Evolutionary conservation across 2,113 vertebrate genomes (phyloP).

Genomic region (Odontesthes bonariensis): DNA sequence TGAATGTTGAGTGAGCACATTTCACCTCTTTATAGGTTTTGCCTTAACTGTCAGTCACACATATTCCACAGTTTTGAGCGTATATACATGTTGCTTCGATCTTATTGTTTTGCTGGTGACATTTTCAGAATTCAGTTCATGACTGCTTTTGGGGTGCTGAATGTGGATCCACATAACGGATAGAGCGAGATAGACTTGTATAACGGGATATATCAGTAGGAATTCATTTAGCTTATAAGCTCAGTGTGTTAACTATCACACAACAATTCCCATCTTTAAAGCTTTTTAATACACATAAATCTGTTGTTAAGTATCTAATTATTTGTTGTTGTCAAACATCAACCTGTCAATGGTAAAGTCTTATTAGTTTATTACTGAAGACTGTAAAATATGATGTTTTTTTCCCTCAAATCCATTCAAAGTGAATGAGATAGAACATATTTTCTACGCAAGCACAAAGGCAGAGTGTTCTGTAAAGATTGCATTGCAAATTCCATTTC

Average conservation of each 20-base stretch:
- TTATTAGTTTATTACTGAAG: neutral
- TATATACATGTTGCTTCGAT: neutral
- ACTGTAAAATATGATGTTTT: constrained; percentile 11
- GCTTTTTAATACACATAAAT: constrained; percentile 44
- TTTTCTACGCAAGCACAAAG: constrained; percentile 69
- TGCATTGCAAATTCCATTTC: constrained; percentile 78
- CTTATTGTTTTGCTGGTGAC: neutral
- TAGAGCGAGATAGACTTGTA: constrained; percentile 41
- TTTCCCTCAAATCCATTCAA: constrained; percentile 39
- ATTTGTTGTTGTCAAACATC: no score
- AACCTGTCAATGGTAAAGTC: no score
- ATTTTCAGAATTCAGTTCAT: neutral
- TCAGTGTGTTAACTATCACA: constrained; percentile 60
- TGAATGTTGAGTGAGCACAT: neutral
- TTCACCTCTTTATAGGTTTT: constrained; percentile 1
- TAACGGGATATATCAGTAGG: constrained; percentile 55
- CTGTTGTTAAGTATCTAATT: neutral
- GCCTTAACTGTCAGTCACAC: neutral
- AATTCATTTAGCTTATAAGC: constrained; percentile 61
- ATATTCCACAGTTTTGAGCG: neutral
- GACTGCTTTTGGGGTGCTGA: neutral
- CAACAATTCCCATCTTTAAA: constrained; percentile 55
- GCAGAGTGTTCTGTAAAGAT: constrained; percentile 57
- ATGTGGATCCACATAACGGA: constrained; percentile 17
- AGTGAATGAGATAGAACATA: constrained; percentile 48